Evolutionary conservation across 2,888 invertebrate genomes (phyloP), one percentile per base, ranked within the genome.

Genomic region (Leucophenga montana): DNA sequence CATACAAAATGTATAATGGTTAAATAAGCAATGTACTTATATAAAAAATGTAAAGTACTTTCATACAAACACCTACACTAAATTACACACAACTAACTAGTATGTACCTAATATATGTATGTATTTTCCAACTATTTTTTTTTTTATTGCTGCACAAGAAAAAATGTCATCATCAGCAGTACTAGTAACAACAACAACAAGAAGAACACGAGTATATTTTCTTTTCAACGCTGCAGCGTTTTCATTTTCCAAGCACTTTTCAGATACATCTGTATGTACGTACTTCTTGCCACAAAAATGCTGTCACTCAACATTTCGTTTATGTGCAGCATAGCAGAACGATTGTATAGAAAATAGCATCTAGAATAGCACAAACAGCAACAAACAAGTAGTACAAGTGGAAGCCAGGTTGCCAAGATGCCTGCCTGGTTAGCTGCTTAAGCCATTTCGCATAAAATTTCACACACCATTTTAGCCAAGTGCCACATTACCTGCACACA

Each of bases 381-480:
- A n/a, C 66, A 57, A 33, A 62, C 48, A 46, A 50, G 53, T 31
- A 72, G 9, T 4, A 22, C 46, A 31, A 39, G 22, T 48, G 11
- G 39, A 8, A 39, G 39, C 69, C 71, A 70, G 66, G 46, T 67
- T 67, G 64, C 70, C 66, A 75, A 74, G 73, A 27, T 9, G 57
- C 27, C 16, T 18, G 39, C n/a, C 46, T 39, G 39, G 8, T 39
- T 39, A 48, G 46, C 62, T 74, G 80, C 77, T 77, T 79, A 77
- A 84, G 85, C 77, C 82, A 77, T 83, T 85, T 83, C 82, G 85
- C 83, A 84, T 85, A 85, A 84, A 84, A 84, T 84, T 84, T 84
- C 84, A 84, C 85, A 84, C 83, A 84, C 85, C 83, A 85, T 84
- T 84, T 84, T 84, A 82, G 85, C 82, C 85, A 84, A 84, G 85